Conservation (phyloP, 2,797 vertebrate genomes). For the Ptychadena robeensis region DNA sequence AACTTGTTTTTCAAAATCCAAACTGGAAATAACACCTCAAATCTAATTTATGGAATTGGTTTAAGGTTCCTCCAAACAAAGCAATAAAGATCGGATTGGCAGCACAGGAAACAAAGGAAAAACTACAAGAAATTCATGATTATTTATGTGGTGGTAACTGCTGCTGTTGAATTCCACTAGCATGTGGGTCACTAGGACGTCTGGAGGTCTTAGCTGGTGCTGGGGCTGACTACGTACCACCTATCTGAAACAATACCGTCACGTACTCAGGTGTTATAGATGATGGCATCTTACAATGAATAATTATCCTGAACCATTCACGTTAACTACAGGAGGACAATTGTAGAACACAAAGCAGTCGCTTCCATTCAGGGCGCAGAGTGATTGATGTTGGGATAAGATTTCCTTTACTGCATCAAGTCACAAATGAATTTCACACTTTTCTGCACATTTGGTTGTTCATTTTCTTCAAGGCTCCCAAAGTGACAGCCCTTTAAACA, state of each 20-base stretch:
- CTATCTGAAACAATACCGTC: not conserved
- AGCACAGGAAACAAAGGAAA: too few species aligned
- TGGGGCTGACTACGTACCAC: not conserved
- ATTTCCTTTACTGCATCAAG: slow-evolving; percentile 18
- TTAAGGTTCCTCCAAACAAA: too few species aligned
- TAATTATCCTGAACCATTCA: slow-evolving; percentile 8
- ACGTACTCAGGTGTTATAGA: not conserved
- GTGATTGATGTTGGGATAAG: slow-evolving; percentile 30
- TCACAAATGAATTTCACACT: slow-evolving; percentile 47
- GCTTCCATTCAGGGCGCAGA: slow-evolving; percentile 10
- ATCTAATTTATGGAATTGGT: too few species aligned
- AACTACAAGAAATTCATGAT: too few species aligned
- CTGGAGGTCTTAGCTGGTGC: not conserved
- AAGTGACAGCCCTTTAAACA: slow-evolving; percentile 53
- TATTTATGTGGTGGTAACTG: too few species aligned
- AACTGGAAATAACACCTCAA: too few species aligned
- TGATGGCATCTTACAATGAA: not conserved
- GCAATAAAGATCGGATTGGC: too few species aligned
- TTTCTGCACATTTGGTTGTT: slow-evolving; percentile 44
- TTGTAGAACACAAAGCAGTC: not conserved
- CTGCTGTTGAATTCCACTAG: not conserved
- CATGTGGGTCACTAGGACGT: not conserved
- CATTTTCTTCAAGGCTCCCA: slow-evolving; percentile 34
- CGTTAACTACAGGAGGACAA: not conserved
- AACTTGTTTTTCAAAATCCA: too few species aligned